Evolutionary conservation across 2,113 vertebrate species (phyloP).

Genomic region (Lynx canadensis): DNA sequence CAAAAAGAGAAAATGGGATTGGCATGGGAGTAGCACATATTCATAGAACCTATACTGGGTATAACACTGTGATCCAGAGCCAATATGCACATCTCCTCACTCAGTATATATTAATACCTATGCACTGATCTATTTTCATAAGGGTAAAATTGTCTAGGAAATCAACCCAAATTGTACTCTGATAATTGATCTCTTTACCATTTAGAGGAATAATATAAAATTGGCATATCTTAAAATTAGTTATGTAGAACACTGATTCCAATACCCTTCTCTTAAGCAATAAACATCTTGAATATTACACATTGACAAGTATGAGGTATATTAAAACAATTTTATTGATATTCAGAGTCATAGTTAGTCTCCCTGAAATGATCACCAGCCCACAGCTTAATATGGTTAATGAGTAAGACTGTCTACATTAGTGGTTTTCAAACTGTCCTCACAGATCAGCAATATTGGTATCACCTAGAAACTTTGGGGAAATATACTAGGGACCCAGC

Average conservation of each 20-base stretch:
- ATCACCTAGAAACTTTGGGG: background rate
- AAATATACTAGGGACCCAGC: background rate
- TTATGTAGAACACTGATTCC: background rate
- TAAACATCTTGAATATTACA: slow-evolving; percentile 18
- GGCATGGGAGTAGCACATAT: background rate
- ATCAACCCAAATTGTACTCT: slow-evolving; percentile 13
- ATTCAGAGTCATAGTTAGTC: background rate
- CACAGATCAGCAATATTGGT: background rate
- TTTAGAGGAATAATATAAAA: background rate
- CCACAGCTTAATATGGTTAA: background rate
- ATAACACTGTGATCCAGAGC: background rate
- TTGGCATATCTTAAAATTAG: background rate
- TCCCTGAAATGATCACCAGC: background rate
- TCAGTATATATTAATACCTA: slow-evolving; percentile 13
- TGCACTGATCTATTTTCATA: slow-evolving; percentile 32
- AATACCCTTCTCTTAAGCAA: background rate
- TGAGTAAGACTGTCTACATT: background rate
- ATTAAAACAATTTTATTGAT: background rate
- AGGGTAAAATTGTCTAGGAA: background rate
- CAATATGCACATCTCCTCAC: slow-evolving; percentile 8
- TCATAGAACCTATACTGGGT: background rate
- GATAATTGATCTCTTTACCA: background rate
- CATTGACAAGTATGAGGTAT: background rate
- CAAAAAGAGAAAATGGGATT: background rate
- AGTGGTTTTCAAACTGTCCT: background rate